Percentiles rank a stretch among this genome's conserved stretches.
Conservation (phyloP, 2,797 vertebrate species). For the Gymnoscopelus braueri region DNA sequence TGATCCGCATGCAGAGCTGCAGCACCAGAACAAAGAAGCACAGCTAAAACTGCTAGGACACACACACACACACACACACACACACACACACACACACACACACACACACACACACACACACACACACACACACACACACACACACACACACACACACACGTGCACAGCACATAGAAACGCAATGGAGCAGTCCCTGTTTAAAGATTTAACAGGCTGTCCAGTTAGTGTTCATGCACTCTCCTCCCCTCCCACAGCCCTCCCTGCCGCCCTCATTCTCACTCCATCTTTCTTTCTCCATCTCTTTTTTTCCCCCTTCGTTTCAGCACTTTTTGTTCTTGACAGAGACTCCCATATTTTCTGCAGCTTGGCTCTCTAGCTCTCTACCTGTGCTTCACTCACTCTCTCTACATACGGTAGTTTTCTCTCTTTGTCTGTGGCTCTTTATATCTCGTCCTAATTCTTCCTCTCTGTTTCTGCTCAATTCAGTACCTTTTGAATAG, state of each 20-base stretch:
- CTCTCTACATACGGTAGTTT: constrained; percentile 6
- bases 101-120: constrained; percentile 11
- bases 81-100: constrained; percentile 2
- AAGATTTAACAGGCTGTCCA: constrained; percentile 57
- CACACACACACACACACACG: constrained; percentile 10
- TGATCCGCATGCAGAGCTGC: constrained; percentile 37
- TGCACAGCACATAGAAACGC: too few species aligned
- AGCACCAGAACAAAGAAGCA: constrained; percentile 30
- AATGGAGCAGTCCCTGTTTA: constrained; percentile 39
- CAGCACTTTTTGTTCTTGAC: constrained; percentile 3
- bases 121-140: constrained; percentile 3
- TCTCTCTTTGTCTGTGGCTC: background rate
- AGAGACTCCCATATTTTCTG: background rate
- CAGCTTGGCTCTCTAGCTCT: constrained; percentile 6
- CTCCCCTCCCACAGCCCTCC: constrained; percentile 9
- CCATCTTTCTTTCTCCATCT: background rate
- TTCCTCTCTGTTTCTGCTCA: background rate
- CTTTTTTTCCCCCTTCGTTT: constrained; percentile 1
- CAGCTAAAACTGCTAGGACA: constrained; percentile 24
- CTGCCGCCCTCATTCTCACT: constrained; percentile 6
- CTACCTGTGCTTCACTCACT: background rate
- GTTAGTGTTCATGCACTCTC: constrained; percentile 29
- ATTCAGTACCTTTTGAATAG: too few species aligned
- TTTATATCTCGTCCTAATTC: background rate
- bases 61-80: constrained; percentile 27